Evolutionary conservation across 2,797 vertebrate genomes (phyloP), one percentile per base, ranked within the genome.

Genomic region (Perodicticus potto): DNA sequence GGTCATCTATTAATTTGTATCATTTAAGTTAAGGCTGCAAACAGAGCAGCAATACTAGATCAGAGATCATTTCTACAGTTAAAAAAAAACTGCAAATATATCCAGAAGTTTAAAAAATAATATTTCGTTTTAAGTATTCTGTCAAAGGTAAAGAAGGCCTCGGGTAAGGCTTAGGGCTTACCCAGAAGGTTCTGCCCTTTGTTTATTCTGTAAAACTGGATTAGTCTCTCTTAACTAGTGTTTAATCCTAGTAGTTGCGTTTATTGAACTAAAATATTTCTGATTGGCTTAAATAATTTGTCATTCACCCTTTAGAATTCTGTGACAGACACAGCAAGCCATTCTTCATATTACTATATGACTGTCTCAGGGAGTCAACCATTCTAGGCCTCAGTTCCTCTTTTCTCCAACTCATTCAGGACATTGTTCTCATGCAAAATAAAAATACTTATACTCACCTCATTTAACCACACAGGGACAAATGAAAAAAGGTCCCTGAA

Each of bases 21-120:
- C 72, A 53, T 77, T 91, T 84, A 91, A 78, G 32, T 37, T 80
- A 91, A 92, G 22, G 6, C 3, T 74, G 23, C 45, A 95, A 92
- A 92, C 5, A 70, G n/a, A 88, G 37, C 23, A 77, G 23, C 45
- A 89, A 49, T 16, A 86, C 76, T 34, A 84, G 53, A 37, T 45
- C 6, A 88, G 17, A 43, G 34, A 92, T 69, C 13, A 81, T 80
- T 91, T 93, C 25, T 57, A 45, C 13, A 74, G 25, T 53, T 84
- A 40, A 76, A 88, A 86, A 57, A 59, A 86, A 57, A 59, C 53
- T 34, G 19, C 22, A 70, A 34, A 6, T 76, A 72, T 55, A 14
- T 70, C 7, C 22, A 19, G 1, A 91, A 59, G 25, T 77, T 86
- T 72, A 22, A 87, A 94, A 65, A 57, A 7, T 34, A 32, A 20